Evolutionary conservation across 2,797 vertebrate genomes (phyloP).

Genomic region (Moxostoma hubbsi): DNA sequence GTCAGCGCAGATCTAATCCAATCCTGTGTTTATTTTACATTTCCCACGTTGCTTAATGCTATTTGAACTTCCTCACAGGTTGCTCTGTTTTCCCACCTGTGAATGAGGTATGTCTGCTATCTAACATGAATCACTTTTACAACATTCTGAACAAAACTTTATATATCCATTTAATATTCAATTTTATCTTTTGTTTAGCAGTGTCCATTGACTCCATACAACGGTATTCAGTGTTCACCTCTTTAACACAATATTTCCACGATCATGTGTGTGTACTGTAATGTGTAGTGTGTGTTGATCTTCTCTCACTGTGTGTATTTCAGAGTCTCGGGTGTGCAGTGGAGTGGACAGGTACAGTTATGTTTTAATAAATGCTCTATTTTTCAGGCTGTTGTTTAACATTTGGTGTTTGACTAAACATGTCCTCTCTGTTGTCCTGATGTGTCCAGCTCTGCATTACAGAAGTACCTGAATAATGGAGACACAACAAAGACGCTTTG

Average conservation of each 20-base stretch:
- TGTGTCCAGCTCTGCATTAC: conserved; percentile 62
- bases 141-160: neutral
- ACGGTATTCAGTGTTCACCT: conserved; percentile 61
- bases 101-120: conserved; percentile 9
- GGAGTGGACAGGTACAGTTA: conserved; percentile 66
- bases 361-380: neutral
- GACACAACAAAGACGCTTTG: conserved; percentile 51
- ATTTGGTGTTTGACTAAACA: neutral
- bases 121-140: neutral
- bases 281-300: neutral
- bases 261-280: neutral
- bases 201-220: conserved; percentile 66
- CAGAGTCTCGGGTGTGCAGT: conserved; percentile 66
- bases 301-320: neutral
- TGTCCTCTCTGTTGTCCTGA: neutral
- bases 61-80: neutral
- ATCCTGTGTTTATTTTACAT: neutral
- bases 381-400: neutral
- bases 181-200: conserved; percentile 53
- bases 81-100: neutral
- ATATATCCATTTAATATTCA: neutral
- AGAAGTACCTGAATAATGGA: conserved; percentile 48
- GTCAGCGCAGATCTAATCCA: conserved; percentile 45
- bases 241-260: neutral
- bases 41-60: neutral